phyloP scores from a whole-genome alignment of 1,140 invertebrate species.

The Drosophila oshimai region DNA sequence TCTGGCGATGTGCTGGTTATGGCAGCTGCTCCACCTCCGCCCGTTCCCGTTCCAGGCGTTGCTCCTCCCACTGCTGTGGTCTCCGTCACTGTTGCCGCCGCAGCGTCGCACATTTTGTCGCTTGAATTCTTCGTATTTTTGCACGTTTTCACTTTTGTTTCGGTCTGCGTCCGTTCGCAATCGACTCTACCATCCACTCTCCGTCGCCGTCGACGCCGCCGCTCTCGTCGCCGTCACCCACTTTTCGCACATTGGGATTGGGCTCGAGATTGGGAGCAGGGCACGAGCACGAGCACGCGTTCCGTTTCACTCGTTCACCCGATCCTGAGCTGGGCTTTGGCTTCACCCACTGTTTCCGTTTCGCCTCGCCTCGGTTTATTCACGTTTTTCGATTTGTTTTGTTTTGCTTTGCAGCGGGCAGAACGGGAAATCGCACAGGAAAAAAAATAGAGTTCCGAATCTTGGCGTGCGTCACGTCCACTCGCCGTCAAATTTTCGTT shows the following conservation, averaged over 20 bases:
- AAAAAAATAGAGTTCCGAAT: conserved; percentile 6
- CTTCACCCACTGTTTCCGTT: background rate
- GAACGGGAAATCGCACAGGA: conserved; percentile 8
- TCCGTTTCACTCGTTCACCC: conserved; percentile 8
- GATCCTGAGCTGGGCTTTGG: conserved; percentile 4
- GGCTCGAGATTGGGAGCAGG: too few species aligned
- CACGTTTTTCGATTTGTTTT: background rate
- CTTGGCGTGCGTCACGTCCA: conserved; percentile 5
- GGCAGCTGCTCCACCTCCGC: conserved; percentile 12
- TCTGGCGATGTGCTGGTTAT: conserved; percentile 6
- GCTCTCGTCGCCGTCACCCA: conserved; percentile 12
- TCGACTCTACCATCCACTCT: conserved; percentile 10
- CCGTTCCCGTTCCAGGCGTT: conserved; percentile 1
- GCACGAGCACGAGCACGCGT: conserved; percentile 3
- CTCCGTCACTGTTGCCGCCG: conserved; percentile 13
- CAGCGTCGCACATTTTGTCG: conserved; percentile 68
- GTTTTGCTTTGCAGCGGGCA: conserved; percentile 9
- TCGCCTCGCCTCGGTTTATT: background rate
- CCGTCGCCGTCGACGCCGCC: conserved; percentile 9
- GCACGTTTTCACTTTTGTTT: conserved; percentile 80
- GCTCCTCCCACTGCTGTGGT: conserved; percentile 10
- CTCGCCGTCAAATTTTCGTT: too few species aligned
- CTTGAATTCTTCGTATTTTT: conserved; percentile 49
- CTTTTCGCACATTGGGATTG: conserved; percentile 27
- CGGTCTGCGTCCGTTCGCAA: conserved; percentile 31